Base-by-base conservation (phyloP, 30 jellyfish, hydroid and myxozoan species). In the Cassiopea xamachana region DNA sequence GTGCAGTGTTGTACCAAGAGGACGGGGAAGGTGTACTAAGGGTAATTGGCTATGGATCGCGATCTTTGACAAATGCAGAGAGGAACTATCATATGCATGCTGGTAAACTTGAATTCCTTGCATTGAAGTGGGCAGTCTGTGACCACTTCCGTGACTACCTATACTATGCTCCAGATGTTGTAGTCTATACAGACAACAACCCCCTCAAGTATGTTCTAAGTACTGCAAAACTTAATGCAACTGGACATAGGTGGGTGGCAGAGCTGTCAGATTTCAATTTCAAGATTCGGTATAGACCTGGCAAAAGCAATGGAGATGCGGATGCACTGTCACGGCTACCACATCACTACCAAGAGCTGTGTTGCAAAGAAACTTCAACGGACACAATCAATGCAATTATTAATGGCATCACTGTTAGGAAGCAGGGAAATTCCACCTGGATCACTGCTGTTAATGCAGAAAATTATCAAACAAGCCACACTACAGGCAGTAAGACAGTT, bases 51-150 rank as follows among this genome's bases (percentile, higher is more conserved):
- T 86, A 86, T 64, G 83, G 64, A 73, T 84, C 75, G 1, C 80
- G 69, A n/a, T 15, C 93, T 4, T 78, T 82, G 39, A 62, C 79
- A 7, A 87, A 77, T 58, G 82, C 90, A 50, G 97, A 81, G 60
- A 80, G 85, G 77, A 89, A 70, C 77, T 80, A 89, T 48, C 83
- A 87, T 75, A 51, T 87, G 90, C 94, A 87, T 59, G 46, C 86
- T 43, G 83, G 88, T 60, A 80, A 89, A 61, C 84, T 79, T 89
- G 96, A 89, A 83, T 80, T 89, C 51, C 96, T 80, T 49, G 88
- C 96, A 27, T 16, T 89, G 88, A 89, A 70, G 73, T 89, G 96
- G 92, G 91, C 96, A 83, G 73, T 81, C 46, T 64, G 50, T 49
- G 92, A 79, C 43, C 81, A 78, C 18, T 80, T 88, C 50, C 16